A percentile compares a stretch with the other conserved stretches of the same genome.
These are phyloP conservation scores for Heliothis peltigera DNA, from an alignment of 2,888 invertebrate species.

Conservation along the genomic window DNA sequence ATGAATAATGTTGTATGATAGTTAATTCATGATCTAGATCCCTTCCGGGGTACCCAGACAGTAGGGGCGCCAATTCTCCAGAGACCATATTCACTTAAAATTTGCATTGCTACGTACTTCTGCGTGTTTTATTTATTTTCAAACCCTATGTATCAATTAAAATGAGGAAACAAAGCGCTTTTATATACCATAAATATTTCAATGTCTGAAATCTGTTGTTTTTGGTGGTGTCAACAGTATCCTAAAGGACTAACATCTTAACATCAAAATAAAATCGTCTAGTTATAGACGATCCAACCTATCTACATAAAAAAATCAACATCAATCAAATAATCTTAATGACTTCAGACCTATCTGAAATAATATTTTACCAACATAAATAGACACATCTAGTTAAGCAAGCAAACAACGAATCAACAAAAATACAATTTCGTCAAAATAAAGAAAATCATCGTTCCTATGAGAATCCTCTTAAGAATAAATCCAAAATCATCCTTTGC, in stretches of 20 bases:
- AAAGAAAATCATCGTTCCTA: background rate
- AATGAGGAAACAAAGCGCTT: too few relatives aligned
- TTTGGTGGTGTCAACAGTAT: too few relatives aligned
- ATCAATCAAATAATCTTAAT: too few relatives aligned
- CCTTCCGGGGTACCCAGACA: conserved; percentile 21
- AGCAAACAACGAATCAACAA: background rate
- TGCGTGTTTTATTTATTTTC: background rate
- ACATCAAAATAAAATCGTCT: too few relatives aligned
- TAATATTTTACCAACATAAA: too few relatives aligned
- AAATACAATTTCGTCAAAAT: background rate
- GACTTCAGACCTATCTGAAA: too few relatives aligned
- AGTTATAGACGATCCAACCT: too few relatives aligned
- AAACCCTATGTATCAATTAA: too few relatives aligned
- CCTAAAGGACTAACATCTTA: too few relatives aligned
- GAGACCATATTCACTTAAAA: conserved; percentile 35
- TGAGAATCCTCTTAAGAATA: conserved; percentile 25
- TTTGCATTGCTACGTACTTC: conserved; percentile 5
- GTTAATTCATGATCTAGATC: conserved; percentile 38
- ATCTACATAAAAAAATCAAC: too few relatives aligned
- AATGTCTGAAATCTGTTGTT: too few relatives aligned
- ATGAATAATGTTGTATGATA: conserved; percentile 29
- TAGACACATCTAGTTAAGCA: background rate
- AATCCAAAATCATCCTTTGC: conserved; percentile 34
- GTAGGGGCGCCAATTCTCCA: conserved; percentile 13
- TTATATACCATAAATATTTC: too few relatives aligned